Percentiles rank a stretch among this genome's conserved stretches.
Conservation (phyloP, 1,140 invertebrate species). For the Cyclargus thomasi region DNA sequence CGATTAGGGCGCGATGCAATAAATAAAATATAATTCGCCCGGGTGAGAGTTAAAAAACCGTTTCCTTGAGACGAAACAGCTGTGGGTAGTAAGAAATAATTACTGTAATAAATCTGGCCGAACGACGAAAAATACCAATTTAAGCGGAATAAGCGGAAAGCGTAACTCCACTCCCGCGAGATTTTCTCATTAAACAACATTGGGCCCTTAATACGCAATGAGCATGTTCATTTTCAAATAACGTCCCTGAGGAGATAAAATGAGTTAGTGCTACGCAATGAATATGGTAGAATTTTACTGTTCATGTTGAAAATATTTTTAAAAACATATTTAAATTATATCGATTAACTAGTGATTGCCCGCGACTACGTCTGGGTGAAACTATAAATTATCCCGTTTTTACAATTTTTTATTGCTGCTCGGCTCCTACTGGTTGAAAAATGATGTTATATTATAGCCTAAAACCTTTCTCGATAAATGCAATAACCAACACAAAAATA, state of each 20-base stretch:
- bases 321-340: no score
- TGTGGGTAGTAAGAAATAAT: constrained; percentile 6
- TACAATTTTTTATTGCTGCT: no score
- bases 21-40: background rate
- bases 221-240: background rate
- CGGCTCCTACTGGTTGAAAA: no score
- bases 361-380: no score
- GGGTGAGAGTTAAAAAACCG: constrained; percentile 1
- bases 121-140: constrained; percentile 10
- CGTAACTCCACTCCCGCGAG: background rate
- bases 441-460: no score
- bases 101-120: constrained; percentile 1
- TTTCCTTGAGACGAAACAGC: constrained; percentile 6
- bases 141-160: background rate
- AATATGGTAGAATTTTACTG: no score
- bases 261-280: no score
- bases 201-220: background rate
- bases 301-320: no score
- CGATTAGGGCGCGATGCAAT: background rate
- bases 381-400: no score
- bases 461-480: no score
- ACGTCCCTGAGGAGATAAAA: background rate
- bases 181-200: constrained; percentile 12
- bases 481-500: no score
- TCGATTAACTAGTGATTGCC: no score